Conservation (phyloP, 2,113 vertebrate genomes). For the Platichthys flesus region DNA sequence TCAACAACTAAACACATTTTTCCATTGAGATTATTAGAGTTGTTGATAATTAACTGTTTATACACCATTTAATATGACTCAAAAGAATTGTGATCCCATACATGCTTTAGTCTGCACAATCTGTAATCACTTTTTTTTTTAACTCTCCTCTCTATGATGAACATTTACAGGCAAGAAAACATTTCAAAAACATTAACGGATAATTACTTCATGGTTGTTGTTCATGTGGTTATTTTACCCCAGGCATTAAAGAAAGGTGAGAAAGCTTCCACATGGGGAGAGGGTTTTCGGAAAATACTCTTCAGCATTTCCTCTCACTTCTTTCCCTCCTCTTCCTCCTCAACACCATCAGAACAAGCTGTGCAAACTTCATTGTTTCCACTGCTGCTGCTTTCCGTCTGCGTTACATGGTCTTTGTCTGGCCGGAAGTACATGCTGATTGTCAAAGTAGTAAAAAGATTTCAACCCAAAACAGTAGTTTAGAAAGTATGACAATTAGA, state of each 20-base stretch:
- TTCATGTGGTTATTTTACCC: not conserved
- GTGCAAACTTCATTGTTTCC: too few species aligned
- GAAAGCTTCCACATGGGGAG: not conserved
- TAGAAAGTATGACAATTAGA: not conserved
- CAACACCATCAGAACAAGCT: too few species aligned
- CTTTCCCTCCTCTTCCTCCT: too few species aligned
- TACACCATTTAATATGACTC: constrained; percentile 17
- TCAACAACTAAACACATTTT: constrained; percentile 1
- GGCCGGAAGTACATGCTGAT: too few species aligned
- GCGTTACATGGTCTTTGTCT: too few species aligned
- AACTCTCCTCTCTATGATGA: not conserved
- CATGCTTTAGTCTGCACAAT: constrained; percentile 21
- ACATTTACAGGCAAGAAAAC: constrained; percentile 4
- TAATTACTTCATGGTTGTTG: not conserved
- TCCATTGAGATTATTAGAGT: not conserved
- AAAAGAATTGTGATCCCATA: not conserved
- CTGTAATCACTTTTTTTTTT: constrained; percentile 25
- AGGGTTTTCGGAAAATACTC: too few species aligned
- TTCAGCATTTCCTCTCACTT: too few species aligned
- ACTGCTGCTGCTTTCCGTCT: too few species aligned
- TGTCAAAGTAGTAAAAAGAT: not conserved
- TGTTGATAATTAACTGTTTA: too few species aligned
- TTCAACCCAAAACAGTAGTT: not conserved
- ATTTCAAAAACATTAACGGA: not conserved
- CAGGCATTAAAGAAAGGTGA: not conserved